Percentiles rank a stretch among this genome's conserved stretches.
Evolutionary conservation across 2,888 invertebrate genomes (phyloP).

Genomic region (Chrysomela aeneicollis): DNA sequence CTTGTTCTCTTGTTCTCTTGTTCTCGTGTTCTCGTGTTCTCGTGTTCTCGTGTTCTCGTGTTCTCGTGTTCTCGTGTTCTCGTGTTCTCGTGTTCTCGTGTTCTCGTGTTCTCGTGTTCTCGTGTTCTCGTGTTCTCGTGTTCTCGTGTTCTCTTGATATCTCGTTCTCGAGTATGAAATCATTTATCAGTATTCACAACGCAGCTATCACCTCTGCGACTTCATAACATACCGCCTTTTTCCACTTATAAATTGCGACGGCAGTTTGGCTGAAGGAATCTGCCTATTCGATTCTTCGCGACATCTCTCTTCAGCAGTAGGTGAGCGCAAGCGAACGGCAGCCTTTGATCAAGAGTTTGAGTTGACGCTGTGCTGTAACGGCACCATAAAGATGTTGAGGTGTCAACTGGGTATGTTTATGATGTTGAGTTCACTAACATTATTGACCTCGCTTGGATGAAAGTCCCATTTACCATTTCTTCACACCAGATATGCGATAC

Average conservation of each 20-base stretch:
- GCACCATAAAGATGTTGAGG: conserved; percentile 58
- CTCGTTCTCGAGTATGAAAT: too few relatives aligned
- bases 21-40: too few relatives aligned
- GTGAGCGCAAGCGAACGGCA: conserved; percentile 12
- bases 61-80: too few relatives aligned
- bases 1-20: too few relatives aligned
- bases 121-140: too few relatives aligned
- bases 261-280: background rate
- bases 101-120: too few relatives aligned
- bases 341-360: conserved; percentile 53
- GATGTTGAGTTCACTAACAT: conserved; percentile 55
- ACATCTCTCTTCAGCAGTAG: background rate
- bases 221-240: too few relatives aligned
- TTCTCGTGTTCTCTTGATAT: too few relatives aligned
- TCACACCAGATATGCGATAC: conserved; percentile 23
- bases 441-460: conserved; percentile 43
- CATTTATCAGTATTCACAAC: too few relatives aligned
- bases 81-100: too few relatives aligned
- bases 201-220: too few relatives aligned
- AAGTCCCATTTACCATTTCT: conserved; percentile 41
- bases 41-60: too few relatives aligned
- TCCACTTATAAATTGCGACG: background rate
- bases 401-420: conserved; percentile 56
- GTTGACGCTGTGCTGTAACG: conserved; percentile 55
- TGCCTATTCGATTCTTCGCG: background rate